phyloP scores from a whole-genome alignment of 2,888 invertebrate genomes.

The Melinopterus prodromus region DNA sequence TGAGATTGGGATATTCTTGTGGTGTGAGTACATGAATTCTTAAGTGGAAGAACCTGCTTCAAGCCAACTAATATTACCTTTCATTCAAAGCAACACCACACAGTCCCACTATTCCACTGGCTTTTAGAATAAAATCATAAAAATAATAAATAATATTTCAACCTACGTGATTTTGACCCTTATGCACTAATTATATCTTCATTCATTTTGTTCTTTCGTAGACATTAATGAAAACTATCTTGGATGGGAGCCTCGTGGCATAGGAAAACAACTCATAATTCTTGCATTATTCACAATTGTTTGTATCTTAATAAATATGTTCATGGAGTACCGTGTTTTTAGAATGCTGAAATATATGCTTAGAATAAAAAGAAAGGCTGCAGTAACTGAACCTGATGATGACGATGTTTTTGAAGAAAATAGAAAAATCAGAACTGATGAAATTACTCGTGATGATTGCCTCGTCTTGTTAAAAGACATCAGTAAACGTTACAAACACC shows the following conservation, averaged over 20 bases:
- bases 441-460: slow-evolving; percentile 55
- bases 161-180: too few relatives aligned
- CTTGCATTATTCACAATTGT: slow-evolving; percentile 66
- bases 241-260: slow-evolving; percentile 73
- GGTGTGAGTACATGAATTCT: too few relatives aligned
- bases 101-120: too few relatives aligned
- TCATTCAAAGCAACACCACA: too few relatives aligned
- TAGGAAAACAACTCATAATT: slow-evolving; percentile 72
- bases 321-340: slow-evolving; percentile 69
- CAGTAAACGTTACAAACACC: slow-evolving; percentile 74
- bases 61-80: too few relatives aligned
- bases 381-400: slow-evolving; percentile 49
- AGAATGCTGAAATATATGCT: slow-evolving; percentile 54
- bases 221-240: slow-evolving; percentile 59
- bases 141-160: too few relatives aligned
- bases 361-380: slow-evolving; percentile 19
- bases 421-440: slow-evolving; percentile 58
- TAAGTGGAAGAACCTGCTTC: too few relatives aligned
- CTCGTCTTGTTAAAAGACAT: slow-evolving; percentile 71
- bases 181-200: too few relatives aligned
- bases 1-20: too few relatives aligned
- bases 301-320: slow-evolving; percentile 69
- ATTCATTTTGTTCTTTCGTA: not conserved
- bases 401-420: slow-evolving; percentile 69
- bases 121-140: too few relatives aligned